phyloP scores from a whole-genome alignment of 2,888 invertebrate species.

The Craniophora ligustri region DNA sequence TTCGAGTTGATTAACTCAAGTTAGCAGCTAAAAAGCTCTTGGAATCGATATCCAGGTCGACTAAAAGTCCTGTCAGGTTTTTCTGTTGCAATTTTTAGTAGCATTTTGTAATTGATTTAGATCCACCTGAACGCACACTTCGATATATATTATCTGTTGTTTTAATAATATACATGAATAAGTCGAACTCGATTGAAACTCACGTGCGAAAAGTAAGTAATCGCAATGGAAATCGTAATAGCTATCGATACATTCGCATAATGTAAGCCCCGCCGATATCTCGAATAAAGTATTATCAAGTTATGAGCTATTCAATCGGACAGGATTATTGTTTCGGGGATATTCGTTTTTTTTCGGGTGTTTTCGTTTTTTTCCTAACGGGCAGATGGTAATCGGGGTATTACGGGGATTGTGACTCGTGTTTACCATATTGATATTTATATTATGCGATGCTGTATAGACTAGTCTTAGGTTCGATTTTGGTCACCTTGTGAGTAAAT shows the following conservation, averaged over 20 bases:
- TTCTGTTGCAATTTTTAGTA: no score
- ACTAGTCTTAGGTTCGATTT: conserved; percentile 16
- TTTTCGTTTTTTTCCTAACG: conserved; percentile 28
- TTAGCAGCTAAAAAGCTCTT: no score
- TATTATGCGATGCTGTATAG: conserved; percentile 45
- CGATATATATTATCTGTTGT: no score
- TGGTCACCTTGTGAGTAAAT: no score
- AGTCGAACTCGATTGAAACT: conserved; percentile 24
- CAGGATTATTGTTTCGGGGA: conserved; percentile 55
- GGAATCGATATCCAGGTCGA: no score
- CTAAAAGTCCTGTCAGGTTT: no score
- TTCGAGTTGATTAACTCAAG: no score
- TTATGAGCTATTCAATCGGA: conserved; percentile 60
- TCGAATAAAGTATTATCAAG: conserved; percentile 58
- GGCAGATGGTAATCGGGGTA: conserved; percentile 56
- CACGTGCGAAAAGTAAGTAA: conserved; percentile 24
- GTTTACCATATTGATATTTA: conserved; percentile 58
- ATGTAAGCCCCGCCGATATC: conserved; percentile 44
- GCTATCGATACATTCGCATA: conserved; percentile 49
- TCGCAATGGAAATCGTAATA: conserved; percentile 34
- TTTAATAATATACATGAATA: no score
- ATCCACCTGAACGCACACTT: no score
- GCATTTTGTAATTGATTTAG: no score
- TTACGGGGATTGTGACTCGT: conserved; percentile 37
- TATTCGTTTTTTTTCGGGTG: conserved; percentile 36